Evolutionary conservation across 2,797 vertebrate genomes (phyloP), one percentile per base, ranked within the genome.

Genomic region (Gadopsis marmoratus): DNA sequence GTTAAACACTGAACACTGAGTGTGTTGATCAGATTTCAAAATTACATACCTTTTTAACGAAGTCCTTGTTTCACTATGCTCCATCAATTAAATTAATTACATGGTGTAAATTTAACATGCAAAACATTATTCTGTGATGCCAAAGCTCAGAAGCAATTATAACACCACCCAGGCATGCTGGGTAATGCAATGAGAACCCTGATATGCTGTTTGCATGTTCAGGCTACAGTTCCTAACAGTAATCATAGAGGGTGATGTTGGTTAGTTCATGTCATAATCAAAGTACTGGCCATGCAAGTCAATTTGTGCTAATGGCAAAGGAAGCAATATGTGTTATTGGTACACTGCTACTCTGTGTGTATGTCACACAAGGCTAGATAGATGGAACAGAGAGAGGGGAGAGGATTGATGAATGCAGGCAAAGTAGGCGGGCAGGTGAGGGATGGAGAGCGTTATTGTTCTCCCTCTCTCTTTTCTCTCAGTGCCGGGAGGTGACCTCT

Each of bases 401-500:
- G 76, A 76, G 76, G 79, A 86, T 79, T 89, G 89, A 93, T 90
- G 86, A 89, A 90, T 83, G 85, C 70, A 51, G 60, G 78, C 80
- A 54, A 83, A 78, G 89, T 84, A 79, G 85, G 85, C 43, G 58
- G 91, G 91, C 87, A 90, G 87, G 89, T 92, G 92, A 91, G 86
- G 85, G 84, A 92, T 91, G 81, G 81, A 76, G 79, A 86, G 77
- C 26, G 71, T 81, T 86, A 51, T 89, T 83, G 83, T 79, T 85
- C 75, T 73, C 51, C 47, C 67, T 54, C 67, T 80, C 77, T 83
- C 74, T 76, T 79, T 68, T 80, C 59, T 83, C 78, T 39, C 72
- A 2, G 78, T 73, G 85, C 86, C 29, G 59, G 65, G 85, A 91
- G 92, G 90, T 94, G 93, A 94, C 94, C 94, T 94, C 92, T 82